Conservation (phyloP, 2,888 invertebrate species). For the Odontocolon sp. region DNA sequence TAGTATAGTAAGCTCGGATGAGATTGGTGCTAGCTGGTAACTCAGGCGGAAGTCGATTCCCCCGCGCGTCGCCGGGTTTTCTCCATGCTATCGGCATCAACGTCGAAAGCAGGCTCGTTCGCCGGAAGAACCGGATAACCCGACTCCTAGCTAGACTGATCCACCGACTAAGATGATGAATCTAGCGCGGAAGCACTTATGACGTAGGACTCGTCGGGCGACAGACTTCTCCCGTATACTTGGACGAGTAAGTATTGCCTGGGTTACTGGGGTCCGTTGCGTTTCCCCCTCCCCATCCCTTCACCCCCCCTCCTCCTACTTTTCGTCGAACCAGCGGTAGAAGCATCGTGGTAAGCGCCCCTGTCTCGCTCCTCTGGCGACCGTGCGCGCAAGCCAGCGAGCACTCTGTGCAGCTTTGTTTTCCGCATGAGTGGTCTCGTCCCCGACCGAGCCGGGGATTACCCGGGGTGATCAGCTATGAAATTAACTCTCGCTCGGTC, state of each 20-base stretch:
- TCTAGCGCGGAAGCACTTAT: conserved; percentile 80
- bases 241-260: neutral
- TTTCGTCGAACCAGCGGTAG: conserved; percentile 31
- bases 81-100: conserved; percentile 22
- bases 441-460: conserved; percentile 74
- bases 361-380: conserved; percentile 57
- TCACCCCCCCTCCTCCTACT: conserved; percentile 32
- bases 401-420: conserved; percentile 77
- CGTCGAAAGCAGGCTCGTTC: conserved; percentile 43
- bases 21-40: conserved; percentile 66
- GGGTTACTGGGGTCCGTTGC: neutral
- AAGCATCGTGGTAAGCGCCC: conserved; percentile 55
- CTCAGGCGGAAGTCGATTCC: conserved; percentile 66
- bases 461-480: conserved; percentile 81
- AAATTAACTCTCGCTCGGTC: conserved; percentile 77
- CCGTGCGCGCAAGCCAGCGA: conserved; percentile 47
- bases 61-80: conserved; percentile 31
- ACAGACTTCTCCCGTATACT: conserved; percentile 15
- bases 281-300: neutral
- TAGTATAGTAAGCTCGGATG: conserved; percentile 16
- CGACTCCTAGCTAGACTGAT: conserved; percentile 62
- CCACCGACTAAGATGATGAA: conserved; percentile 77
- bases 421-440: conserved; percentile 78
- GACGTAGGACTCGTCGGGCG: conserved; percentile 71
- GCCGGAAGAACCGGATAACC: conserved; percentile 74